Percentiles rank a stretch among this genome's conserved stretches.
These are phyloP conservation scores for Isotomurus palustris DNA, from an alignment of 2,888 invertebrate species.

Conservation along the genomic window DNA sequence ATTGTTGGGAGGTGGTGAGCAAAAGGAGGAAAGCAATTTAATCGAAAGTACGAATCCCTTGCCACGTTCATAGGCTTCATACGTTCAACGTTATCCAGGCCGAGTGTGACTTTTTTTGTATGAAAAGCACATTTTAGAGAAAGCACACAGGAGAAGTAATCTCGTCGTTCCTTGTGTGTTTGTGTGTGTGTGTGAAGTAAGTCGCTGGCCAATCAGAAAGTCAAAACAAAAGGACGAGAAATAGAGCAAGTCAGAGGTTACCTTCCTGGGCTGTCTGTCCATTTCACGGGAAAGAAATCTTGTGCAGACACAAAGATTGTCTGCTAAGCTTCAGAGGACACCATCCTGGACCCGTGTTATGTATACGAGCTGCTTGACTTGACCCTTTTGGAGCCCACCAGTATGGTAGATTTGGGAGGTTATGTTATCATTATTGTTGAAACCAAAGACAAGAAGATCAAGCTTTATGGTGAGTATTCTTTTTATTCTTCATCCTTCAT, in stretches of 20 bases:
- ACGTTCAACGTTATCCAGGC: no score
- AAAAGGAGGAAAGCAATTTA: no score
- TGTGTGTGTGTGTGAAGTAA: no score
- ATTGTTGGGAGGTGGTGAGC: no score
- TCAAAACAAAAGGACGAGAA: background rate
- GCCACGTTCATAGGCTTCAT: no score
- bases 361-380: conserved; percentile 47
- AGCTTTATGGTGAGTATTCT: conserved; percentile 71
- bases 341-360: conserved; percentile 47
- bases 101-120: no score
- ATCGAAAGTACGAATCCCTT: no score
- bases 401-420: conserved; percentile 83
- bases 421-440: conserved; percentile 92
- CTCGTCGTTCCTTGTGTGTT: no score
- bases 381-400: conserved; percentile 46
- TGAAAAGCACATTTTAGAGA: no score
- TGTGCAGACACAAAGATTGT: conserved; percentile 36
- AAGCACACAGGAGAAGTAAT: no score
- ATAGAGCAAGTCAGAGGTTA: conserved; percentile 6
- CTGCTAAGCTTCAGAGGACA: conserved; percentile 38
- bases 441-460: conserved; percentile 89
- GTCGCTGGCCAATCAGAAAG: no score
- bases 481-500: no score
- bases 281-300: conserved; percentile 35
- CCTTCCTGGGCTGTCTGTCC: conserved; percentile 21